Conservation (phyloP, 2,888 invertebrate species). For the Leucophenga maculata region DNA sequence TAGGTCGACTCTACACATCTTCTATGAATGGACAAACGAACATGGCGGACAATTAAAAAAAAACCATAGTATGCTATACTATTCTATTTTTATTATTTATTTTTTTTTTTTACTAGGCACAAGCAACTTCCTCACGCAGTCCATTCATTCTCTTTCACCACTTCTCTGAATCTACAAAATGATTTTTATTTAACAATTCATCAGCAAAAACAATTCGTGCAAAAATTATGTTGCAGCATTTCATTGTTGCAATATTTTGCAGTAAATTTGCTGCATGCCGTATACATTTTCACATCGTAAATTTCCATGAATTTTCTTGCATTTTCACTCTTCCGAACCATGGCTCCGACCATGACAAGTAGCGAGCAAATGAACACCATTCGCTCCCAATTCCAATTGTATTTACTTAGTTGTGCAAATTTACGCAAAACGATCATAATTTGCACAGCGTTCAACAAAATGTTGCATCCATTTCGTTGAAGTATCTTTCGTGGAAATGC, state of each 20-base stretch:
- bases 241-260: slow-evolving; percentile 10
- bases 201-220: slow-evolving; percentile 41
- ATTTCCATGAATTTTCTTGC: not conserved
- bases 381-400: slow-evolving; percentile 29
- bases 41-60: too few species aligned
- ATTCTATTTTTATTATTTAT: too few species aligned
- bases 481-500: too few species aligned
- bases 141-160: not conserved
- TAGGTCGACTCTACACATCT: too few species aligned
- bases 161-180: slow-evolving; percentile 1
- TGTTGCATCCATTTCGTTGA: not conserved
- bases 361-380: too few species aligned
- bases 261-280: not conserved
- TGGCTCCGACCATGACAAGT: not conserved
- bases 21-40: too few species aligned
- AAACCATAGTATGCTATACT: too few species aligned
- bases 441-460: slow-evolving; percentile 22
- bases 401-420: slow-evolving; percentile 46
- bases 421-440: slow-evolving; percentile 32
- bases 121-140: too few species aligned
- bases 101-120: too few species aligned
- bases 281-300: not conserved
- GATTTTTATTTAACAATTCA: slow-evolving; percentile 8
- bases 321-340: slow-evolving; percentile 8
- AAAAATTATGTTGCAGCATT: slow-evolving; percentile 16